Evolutionary conservation across 2,888 invertebrate species (phyloP), one percentile per base, ranked within the genome.

Genomic region (Thereva nobilitata): DNA sequence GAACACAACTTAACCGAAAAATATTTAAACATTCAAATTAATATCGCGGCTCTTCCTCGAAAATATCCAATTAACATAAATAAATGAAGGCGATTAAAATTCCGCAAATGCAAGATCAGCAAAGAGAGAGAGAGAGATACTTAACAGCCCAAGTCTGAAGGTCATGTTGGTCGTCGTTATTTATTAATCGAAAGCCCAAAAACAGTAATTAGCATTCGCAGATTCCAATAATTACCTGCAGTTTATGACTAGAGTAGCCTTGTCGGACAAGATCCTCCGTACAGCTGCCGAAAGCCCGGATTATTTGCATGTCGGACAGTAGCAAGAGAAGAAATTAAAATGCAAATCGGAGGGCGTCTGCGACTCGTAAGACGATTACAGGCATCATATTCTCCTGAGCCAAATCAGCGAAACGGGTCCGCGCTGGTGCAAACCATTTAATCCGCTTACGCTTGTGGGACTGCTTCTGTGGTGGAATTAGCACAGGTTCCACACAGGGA

Each of bases 381-480:
- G 59, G 12, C 38, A 59, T 59, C 59, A 59, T 56, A 56, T 59
- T 59, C 47, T 47, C 47, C 47, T 49, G 59, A 38, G 49, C 47
- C 45, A 59, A 44, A 59, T 59, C 59, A 59, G 49, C 47, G 10
- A 35, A 59, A 9, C 45, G 59, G 10, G 37, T 54, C 40, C 12
- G 49, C 35, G 49, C 47, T 10, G 56, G 56, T 44, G 56, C 56
- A 56, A 56, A 56, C 42, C 56, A 56, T 44, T 56, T 59, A 59
- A 59, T 59, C 59, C 59, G 45, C 59, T 59, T 59, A 59, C 49
- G 44, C 49, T 47, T 47, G 47, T 59, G 38, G 38, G 47, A 59
- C 23, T 37, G 59, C 49, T 59, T 42, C 59, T 12, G 59, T 47
- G 59, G 45, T 47, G 45, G 44, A 56, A 56, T 56, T 56, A 56